phyloP scores from a whole-genome alignment of 2,797 vertebrate genomes.

The Enteromius thamalakanensis region DNA sequence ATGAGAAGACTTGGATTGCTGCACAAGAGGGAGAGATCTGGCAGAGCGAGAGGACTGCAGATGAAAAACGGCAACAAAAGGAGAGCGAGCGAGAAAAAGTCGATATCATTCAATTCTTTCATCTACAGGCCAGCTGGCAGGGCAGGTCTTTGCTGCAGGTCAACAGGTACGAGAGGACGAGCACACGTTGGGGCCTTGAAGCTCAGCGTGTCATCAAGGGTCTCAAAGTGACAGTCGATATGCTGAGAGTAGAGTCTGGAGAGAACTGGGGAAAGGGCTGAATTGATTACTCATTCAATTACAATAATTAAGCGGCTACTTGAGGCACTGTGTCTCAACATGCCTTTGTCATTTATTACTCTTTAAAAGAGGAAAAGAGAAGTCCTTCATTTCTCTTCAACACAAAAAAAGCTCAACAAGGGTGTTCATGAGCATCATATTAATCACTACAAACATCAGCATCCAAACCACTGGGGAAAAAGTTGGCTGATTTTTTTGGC shows the following conservation, averaged over 20 bases:
- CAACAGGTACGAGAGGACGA: not conserved
- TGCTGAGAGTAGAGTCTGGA: constrained; percentile 10
- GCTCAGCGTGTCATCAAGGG: constrained; percentile 3
- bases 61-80: constrained; percentile 28
- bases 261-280: constrained; percentile 19
- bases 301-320: constrained; percentile 37
- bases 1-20: constrained; percentile 26
- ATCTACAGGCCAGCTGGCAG: constrained; percentile 19
- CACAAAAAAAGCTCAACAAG: not conserved
- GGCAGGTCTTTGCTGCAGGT: constrained; percentile 14
- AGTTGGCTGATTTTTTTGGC: not conserved
- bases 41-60: constrained; percentile 23
- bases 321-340: constrained; percentile 14
- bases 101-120: constrained; percentile 26
- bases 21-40: constrained; percentile 38
- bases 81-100: constrained; percentile 1
- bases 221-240: constrained; percentile 29
- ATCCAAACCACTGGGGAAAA: not conserved
- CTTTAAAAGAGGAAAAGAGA: constrained; percentile 9
- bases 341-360: constrained; percentile 31
- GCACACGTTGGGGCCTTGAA: not conserved
- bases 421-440: constrained; percentile 17
- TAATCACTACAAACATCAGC: not conserved
- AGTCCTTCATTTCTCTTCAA: constrained; percentile 5
- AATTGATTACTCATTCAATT: constrained; percentile 48